A percentile compares a stretch with the other conserved stretches of the same genome.
Conservation (phyloP, 2,113 vertebrate genomes). For the Melozone crissalis region DNA sequence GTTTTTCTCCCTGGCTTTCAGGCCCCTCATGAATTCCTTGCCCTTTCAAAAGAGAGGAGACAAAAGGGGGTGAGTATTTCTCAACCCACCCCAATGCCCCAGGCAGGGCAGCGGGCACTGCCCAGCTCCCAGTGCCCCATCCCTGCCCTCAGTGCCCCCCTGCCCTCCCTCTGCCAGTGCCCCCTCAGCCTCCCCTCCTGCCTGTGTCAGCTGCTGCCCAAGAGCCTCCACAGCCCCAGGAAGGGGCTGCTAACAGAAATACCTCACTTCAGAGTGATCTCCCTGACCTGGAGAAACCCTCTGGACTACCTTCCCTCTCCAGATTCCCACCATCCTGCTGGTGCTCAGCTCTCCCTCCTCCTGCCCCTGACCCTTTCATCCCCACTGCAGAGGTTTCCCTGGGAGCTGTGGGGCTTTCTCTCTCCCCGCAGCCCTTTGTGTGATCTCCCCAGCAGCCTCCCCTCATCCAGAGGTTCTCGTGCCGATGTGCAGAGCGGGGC, state of each 20-base stretch:
- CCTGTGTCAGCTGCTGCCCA: accelerated
- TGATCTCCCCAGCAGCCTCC: not conserved
- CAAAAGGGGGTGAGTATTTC: not conserved
- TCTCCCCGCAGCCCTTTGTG: not conserved
- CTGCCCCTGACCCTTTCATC: not conserved
- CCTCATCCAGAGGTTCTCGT: not conserved
- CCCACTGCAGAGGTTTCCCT: not conserved
- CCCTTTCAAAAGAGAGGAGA: not conserved
- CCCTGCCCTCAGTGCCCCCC: not conserved
- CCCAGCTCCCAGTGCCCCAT: not conserved
- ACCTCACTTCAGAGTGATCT: not conserved
- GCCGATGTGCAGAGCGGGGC: not conserved
- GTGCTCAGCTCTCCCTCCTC: not conserved
- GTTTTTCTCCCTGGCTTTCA: not conserved
- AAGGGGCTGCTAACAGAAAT: not conserved
- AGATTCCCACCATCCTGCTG: not conserved
- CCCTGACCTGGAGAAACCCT: not conserved
- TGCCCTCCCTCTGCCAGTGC: not conserved
- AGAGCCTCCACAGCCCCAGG: accelerated
- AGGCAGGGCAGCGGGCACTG: not conserved
- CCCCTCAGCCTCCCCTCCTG: not conserved
- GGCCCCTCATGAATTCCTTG: not conserved
- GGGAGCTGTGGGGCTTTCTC: not conserved
- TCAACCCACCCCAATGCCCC: accelerated
- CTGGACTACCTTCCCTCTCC: not conserved